phyloP scores from a whole-genome alignment of 1,140 invertebrate genomes.

The Harlomillsia oculata region DNA sequence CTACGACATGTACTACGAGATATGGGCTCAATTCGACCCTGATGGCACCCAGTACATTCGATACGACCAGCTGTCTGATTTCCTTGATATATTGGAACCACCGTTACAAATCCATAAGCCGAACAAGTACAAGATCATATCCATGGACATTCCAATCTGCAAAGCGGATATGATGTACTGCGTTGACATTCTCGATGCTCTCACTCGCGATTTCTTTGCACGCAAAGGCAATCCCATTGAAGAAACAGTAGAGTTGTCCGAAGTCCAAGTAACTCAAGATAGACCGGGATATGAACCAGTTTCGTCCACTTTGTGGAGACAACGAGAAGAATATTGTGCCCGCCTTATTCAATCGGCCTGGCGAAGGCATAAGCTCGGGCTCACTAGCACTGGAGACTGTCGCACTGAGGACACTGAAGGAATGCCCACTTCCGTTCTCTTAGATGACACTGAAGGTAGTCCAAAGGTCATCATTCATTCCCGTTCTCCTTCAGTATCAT shows the following conservation, averaged over 20 bases:
- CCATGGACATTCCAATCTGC: conserved; percentile 97
- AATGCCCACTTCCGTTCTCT: conserved; percentile 23
- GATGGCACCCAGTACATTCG: conserved; percentile 94
- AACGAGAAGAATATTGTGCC: conserved; percentile 91
- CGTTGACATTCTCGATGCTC: conserved; percentile 91
- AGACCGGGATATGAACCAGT: conserved; percentile 83
- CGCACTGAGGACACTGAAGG: conserved; percentile 24
- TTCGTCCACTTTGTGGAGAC: conserved; percentile 83
- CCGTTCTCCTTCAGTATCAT: conserved; percentile 68
- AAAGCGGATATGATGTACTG: conserved; percentile 91
- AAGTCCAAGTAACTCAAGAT: conserved; percentile 60
- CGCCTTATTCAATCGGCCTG: conserved; percentile 88
- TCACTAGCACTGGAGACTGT: conserved; percentile 33
- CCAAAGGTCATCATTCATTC: conserved; percentile 67
- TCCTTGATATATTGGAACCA: conserved; percentile 78
- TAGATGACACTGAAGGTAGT: conserved; percentile 24
- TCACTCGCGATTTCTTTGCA: conserved; percentile 88
- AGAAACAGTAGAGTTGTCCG: conserved; percentile 70
- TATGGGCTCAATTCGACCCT: conserved; percentile 85
- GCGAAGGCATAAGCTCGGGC: conserved; percentile 65
- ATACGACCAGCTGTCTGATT: conserved; percentile 85
- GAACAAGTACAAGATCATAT: conserved; percentile 97
- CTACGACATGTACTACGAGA: conserved; percentile 99
- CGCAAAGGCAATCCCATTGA: conserved; percentile 86
- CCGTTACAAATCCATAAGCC: conserved; percentile 94